Conservation (phyloP, 2,888 invertebrate genomes). For the Artemia sp. region DNA sequence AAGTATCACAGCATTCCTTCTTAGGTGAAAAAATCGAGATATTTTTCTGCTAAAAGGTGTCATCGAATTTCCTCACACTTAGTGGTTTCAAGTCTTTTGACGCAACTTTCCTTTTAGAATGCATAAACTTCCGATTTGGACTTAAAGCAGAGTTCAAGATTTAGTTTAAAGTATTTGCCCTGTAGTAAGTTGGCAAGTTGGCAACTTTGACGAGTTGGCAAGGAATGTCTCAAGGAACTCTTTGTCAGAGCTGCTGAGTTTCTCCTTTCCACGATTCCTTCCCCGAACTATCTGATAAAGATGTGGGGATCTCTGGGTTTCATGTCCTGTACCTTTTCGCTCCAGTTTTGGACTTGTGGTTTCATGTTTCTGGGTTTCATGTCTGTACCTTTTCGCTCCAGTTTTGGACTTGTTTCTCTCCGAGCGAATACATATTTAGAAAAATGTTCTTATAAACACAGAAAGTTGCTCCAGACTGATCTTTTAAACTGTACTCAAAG, state of each 20-base stretch:
- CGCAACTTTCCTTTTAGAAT: not conserved
- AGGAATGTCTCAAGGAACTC: conserved; percentile 3
- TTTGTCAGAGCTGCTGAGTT: not conserved
- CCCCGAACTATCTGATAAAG: too few species aligned
- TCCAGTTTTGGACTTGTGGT: not conserved
- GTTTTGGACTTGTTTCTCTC: not conserved
- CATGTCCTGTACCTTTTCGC: not conserved
- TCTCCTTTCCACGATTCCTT: too few species aligned
- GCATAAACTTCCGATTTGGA: conserved; percentile 5
- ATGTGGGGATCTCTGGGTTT: too few species aligned
- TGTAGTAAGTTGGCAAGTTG: not conserved
- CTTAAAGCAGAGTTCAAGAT: not conserved
- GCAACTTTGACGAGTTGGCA: not conserved
- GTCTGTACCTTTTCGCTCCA: not conserved
- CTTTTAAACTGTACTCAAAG: too few species aligned
- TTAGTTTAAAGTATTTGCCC: not conserved
- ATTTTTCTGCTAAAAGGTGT: not conserved
- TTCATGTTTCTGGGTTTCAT: too few species aligned
- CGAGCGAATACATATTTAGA: too few species aligned
- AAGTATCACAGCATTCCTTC: not conserved
- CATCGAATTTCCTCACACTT: not conserved
- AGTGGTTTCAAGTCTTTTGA: not conserved
- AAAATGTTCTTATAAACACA: too few species aligned
- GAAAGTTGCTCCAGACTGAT: too few species aligned
- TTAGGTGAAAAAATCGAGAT: not conserved